Evolutionary conservation across 2,888 invertebrate genomes (phyloP).

Genomic region (Euproctis similis): DNA sequence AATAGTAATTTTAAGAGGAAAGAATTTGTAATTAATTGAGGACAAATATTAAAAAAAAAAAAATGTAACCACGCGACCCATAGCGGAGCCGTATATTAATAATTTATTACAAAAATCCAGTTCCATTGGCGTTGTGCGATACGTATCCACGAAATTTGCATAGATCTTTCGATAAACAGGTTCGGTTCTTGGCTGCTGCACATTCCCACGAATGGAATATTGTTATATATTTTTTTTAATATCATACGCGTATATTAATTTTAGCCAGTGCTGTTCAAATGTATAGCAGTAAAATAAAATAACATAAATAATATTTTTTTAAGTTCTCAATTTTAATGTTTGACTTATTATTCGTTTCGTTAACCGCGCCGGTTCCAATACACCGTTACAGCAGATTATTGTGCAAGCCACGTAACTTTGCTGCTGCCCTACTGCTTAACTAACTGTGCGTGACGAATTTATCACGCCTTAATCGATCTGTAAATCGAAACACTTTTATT

Average conservation of each 20-base stretch:
- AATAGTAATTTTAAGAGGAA: no score
- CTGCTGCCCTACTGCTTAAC: conserved; percentile 17
- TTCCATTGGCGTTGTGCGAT: conserved; percentile 29
- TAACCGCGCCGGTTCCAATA: conserved; percentile 17
- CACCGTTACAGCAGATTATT: conserved; percentile 20
- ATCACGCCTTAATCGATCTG: conserved; percentile 5
- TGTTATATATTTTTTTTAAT: no score
- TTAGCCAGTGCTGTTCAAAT: no score
- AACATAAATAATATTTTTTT: no score
- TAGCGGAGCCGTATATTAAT: conserved; percentile 10
- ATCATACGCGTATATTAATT: no score
- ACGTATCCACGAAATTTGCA: conserved; percentile 53
- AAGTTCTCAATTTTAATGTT: no score
- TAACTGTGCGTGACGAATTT: conserved; percentile 14
- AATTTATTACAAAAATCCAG: conserved; percentile 27
- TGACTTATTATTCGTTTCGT: conserved; percentile 19
- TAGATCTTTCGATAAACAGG: conserved; percentile 57
- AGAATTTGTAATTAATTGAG: no score
- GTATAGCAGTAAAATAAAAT: no score
- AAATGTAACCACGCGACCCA: conserved; percentile 18
- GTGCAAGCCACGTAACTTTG: conserved; percentile 25
- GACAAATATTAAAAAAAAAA: no score
- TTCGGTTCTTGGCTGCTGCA: conserved; percentile 35
- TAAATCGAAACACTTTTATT: no score
- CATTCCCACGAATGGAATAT: conserved; percentile 32